phyloP scores from a whole-genome alignment of 2,797 vertebrate species.

The Alfaro cultratus region DNA sequence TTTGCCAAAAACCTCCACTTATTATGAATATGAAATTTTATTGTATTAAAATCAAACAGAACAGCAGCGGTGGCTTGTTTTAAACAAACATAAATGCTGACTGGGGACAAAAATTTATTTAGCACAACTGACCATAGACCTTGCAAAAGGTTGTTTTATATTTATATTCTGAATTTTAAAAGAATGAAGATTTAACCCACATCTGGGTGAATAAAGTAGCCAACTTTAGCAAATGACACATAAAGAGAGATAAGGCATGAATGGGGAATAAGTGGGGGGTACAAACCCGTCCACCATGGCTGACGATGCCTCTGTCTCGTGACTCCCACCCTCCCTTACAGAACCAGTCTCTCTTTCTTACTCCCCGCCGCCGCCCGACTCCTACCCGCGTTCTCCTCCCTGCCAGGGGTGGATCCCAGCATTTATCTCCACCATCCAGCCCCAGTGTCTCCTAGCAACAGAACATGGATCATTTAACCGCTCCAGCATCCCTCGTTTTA shows the following conservation, averaged over 20 bases:
- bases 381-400: constrained; percentile 56
- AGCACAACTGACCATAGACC: not conserved
- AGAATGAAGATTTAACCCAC: not conserved
- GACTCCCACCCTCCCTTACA: constrained; percentile 27
- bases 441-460: constrained; percentile 93
- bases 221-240: constrained; percentile 3
- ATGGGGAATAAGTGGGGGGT: not conserved
- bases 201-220: not conserved
- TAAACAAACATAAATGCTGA: not conserved
- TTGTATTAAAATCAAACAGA: not conserved
- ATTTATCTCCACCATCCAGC: constrained; percentile 94
- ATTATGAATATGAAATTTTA: not conserved
- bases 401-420: constrained; percentile 83
- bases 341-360: constrained; percentile 47
- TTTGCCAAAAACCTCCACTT: not conserved
- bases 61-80: not conserved
- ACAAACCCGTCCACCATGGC: not conserved
- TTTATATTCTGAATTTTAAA: not conserved
- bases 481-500: constrained; percentile 66
- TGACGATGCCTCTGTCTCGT: constrained; percentile 45
- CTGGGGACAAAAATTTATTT: not conserved
- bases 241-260: not conserved
- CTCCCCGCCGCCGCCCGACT: constrained; percentile 42
- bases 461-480: constrained; percentile 79
- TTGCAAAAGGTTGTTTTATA: not conserved